A percentile compares a stretch with the other conserved stretches of the same genome.
Evolutionary conservation across 1,140 invertebrate species (phyloP).

Genomic region (Nomia melanderi): DNA sequence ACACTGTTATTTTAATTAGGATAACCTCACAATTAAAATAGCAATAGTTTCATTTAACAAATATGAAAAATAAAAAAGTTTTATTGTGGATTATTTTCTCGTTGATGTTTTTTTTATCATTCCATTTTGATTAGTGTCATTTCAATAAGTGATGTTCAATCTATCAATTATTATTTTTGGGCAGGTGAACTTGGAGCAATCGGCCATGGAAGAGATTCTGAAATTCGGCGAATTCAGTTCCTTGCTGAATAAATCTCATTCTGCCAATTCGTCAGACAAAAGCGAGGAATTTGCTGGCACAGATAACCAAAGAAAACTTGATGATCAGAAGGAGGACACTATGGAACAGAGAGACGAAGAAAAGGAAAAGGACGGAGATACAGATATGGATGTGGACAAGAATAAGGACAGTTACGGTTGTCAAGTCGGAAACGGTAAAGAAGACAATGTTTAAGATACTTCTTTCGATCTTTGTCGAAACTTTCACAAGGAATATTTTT

Average conservation of each 20-base stretch:
- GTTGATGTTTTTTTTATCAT: too few species aligned
- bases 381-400: conserved; percentile 6
- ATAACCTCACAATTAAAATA: too few species aligned
- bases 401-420: conserved; percentile 56
- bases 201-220: conserved; percentile 75
- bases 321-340: conserved; percentile 31
- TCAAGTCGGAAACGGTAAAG: conserved; percentile 60
- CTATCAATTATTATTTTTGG: conserved; percentile 17
- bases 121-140: too few species aligned
- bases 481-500: conserved; percentile 54
- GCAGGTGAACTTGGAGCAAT: conserved; percentile 72
- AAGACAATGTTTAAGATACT: conserved; percentile 55
- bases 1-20: too few species aligned
- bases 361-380: conserved; percentile 31
- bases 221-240: conserved; percentile 78
- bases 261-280: conserved; percentile 60
- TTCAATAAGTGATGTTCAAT: too few species aligned
- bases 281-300: conserved; percentile 8
- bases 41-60: too few species aligned
- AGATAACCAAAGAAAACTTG: conserved; percentile 32
- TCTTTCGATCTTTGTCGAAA: neutral
- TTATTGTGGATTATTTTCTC: too few species aligned
- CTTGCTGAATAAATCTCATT: conserved; percentile 73
- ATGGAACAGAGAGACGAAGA: conserved; percentile 24
- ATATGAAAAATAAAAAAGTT: too few species aligned